Evolutionary conservation across 1,140 invertebrate species (phyloP).

Genomic region (Zaprionus capensis): DNA sequence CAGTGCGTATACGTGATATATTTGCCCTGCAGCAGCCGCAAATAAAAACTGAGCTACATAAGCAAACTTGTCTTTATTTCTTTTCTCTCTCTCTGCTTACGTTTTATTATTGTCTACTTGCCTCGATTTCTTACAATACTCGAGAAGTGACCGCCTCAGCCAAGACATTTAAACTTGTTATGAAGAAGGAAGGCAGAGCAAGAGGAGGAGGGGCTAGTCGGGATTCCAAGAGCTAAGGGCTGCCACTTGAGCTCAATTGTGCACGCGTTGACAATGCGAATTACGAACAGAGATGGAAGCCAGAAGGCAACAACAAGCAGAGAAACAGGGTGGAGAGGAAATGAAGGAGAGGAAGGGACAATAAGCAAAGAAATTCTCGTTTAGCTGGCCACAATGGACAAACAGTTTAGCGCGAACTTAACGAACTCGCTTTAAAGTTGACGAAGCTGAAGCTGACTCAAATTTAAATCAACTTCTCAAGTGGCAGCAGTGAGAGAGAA

Average conservation of each 20-base stretch:
- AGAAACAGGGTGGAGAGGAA: constrained; percentile 2
- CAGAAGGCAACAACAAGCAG: constrained; percentile 4
- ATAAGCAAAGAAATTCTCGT: constrained; percentile 36
- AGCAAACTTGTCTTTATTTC: constrained; percentile 26
- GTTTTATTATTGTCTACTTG: constrained; percentile 6
- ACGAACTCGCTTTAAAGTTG: constrained; percentile 23
- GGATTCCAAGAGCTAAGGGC: constrained; percentile 36
- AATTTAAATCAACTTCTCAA: constrained; percentile 2
- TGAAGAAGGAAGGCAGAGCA: constrained; percentile 38
- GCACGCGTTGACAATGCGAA: constrained; percentile 72
- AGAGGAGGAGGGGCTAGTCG: background rate
- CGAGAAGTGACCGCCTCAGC: constrained; percentile 37
- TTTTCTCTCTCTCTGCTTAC: constrained; percentile 1
- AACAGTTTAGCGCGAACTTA: constrained; percentile 29
- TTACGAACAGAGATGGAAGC: constrained; percentile 39
- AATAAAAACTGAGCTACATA: constrained; percentile 21
- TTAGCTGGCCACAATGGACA: constrained; percentile 36
- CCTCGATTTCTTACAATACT: constrained; percentile 21
- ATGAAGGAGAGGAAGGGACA: background rate
- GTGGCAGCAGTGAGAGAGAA: background rate
- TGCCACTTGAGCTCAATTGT: constrained; percentile 78
- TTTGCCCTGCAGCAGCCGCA: constrained; percentile 18
- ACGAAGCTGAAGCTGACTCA: constrained; percentile 8
- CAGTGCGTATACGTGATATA: constrained; percentile 35
- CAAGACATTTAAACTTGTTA: constrained; percentile 71